Conservation (phyloP, 2,113 vertebrate genomes). For the Echinops telfairi region DNA sequence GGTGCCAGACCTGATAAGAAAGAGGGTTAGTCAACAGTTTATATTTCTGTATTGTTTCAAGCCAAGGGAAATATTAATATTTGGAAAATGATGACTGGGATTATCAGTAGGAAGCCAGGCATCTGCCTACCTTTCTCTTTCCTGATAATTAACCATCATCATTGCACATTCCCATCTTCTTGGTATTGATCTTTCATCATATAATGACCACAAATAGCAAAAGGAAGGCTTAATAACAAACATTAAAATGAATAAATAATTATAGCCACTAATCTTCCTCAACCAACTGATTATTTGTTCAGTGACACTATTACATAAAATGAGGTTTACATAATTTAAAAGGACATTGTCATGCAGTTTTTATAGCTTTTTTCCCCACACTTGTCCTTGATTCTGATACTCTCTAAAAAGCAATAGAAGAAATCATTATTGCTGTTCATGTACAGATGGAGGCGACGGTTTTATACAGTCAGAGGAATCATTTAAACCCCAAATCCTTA, state of each 20-base stretch:
- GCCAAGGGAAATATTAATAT: conserved; percentile 51
- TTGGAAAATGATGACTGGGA: conserved; percentile 32
- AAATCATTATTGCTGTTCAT: neutral
- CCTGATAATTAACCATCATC: conserved; percentile 83
- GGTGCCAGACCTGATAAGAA: neutral
- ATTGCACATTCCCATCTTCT: conserved; percentile 84
- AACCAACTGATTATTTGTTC: conserved; percentile 86
- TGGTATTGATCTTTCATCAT: conserved; percentile 87
- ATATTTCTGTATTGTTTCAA: conserved; percentile 53
- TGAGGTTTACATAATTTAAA: conserved; percentile 86
- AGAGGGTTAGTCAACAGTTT: neutral
- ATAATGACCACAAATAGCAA: conserved; percentile 85
- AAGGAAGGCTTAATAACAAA: conserved; percentile 86
- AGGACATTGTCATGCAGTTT: conserved; percentile 77
- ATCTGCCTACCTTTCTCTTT: conserved; percentile 66
- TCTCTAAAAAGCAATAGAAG: conserved; percentile 29
- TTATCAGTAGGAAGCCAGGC: conserved; percentile 55
- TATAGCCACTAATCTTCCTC: conserved; percentile 86
- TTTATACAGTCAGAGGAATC: neutral
- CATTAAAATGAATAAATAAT: conserved; percentile 90
- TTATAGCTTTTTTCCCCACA: conserved; percentile 63
- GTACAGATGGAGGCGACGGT: neutral
- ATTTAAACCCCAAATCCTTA: conserved; percentile 31
- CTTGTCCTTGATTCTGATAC: conserved; percentile 23
- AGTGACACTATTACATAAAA: conserved; percentile 86